Base-by-base conservation (phyloP, 2,113 vertebrate species). In the Sebastes fasciatus region DNA sequence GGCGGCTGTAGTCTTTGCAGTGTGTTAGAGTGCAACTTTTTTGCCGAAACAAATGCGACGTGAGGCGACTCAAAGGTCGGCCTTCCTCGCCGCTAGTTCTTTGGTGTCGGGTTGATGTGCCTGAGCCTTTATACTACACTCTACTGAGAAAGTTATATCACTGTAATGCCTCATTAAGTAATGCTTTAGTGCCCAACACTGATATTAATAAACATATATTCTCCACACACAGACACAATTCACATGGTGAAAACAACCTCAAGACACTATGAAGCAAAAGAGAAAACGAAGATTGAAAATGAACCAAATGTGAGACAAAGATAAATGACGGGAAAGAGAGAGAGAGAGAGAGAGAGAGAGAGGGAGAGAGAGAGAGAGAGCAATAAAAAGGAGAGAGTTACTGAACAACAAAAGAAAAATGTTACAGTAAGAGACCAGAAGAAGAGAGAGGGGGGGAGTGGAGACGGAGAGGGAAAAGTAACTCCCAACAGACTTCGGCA, bases 401-500 rank as follows among this genome's bases (percentile, higher is more conserved):
- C 10, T 42, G 6, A 80, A 23, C 16, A 80, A 21, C 16, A 58
- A 17, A 82, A 23, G 8, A 17, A 62, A 81, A 67, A 43, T 46
- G 21, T 6, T 43, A 52, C 17, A n/a, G 49, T 13, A 17, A 66
- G n/a, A 68, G 10, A 40, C 73, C 12, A 73, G 13, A 16, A 40
- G 5, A 6, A 46, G 26, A 76, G 1, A 23, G 26, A 4, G 6
- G 4, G 63, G 26, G n/a, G 55, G 2, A 12, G 46, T 49, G 43
- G 14, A 3, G 26, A 34, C 26, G 52, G 70, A 34, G 62, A 21
- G 2, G 19, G 46, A 48, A 77, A 77, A 77, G 63, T 49, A 81
- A 82, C 60, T 91, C 88, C 73, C 77, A 83, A 13, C 48, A 61
- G 80, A 86, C 72, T 80, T 73, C 7, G 21, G 82, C 86, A 92